These are phyloP conservation scores for Himalopsyche japonica DNA, from an alignment of 2,888 invertebrate genomes.

Conservation along the genomic window DNA sequence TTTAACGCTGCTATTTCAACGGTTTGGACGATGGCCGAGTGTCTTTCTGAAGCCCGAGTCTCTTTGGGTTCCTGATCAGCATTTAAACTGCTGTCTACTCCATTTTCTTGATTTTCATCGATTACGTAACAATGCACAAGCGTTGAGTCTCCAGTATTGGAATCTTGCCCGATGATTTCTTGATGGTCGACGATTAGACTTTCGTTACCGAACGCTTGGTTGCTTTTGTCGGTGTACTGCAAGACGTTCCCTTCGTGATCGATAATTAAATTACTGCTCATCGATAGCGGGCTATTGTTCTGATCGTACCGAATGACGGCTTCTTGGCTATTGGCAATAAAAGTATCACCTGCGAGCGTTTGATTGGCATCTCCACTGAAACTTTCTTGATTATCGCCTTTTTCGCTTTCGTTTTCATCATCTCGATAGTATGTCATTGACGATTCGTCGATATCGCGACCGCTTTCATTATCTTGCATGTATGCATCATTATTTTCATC, in stretches of 20 bases:
- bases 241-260: background rate
- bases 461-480: background rate
- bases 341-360: background rate
- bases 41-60: background rate
- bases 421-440: background rate
- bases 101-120: background rate
- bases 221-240: background rate
- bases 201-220: background rate
- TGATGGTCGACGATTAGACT: background rate
- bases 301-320: background rate
- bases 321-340: background rate
- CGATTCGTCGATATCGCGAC: background rate
- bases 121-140: background rate
- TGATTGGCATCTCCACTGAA: background rate
- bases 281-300: background rate
- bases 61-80: background rate
- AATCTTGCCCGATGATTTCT: background rate
- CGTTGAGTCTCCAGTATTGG: background rate
- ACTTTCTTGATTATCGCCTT: background rate
- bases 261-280: background rate
- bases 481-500: background rate
- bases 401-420: background rate
- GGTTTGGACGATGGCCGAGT: background rate
- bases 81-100: background rate
- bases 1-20: background rate